Evolutionary conservation across 2,113 vertebrate species (phyloP).

Genomic region (Grus americana): DNA sequence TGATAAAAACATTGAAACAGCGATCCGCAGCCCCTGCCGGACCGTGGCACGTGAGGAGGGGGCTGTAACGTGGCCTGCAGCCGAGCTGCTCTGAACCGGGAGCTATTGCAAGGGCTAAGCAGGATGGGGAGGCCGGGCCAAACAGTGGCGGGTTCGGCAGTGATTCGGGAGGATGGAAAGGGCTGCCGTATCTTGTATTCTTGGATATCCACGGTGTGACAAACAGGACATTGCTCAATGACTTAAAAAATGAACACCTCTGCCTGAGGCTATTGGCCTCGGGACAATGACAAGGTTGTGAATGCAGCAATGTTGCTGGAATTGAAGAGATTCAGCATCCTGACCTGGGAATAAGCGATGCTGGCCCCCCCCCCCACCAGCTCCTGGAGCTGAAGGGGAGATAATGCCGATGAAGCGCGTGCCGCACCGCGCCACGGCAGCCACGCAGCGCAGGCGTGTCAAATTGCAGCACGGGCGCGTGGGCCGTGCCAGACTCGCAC

Average conservation of each 20-base stretch:
- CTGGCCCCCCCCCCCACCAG: slow-evolving; percentile 53
- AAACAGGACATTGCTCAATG: slow-evolving; percentile 37
- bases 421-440: too few species aligned
- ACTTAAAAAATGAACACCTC: slow-evolving; percentile 42
- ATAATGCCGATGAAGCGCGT: slow-evolving; percentile 39
- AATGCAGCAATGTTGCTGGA: slow-evolving; percentile 17
- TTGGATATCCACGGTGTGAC: not conserved
- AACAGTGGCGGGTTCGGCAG: not conserved
- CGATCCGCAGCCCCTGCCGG: not conserved
- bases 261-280: slow-evolving; percentile 15
- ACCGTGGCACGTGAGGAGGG: not conserved
- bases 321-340: slow-evolving; percentile 50
- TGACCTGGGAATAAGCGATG: not conserved
- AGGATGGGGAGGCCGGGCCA: not conserved
- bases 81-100: not conserved
- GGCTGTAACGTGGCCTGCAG: not conserved
- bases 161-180: not conserved
- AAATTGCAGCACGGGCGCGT: not conserved
- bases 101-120: not conserved
- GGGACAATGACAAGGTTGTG: slow-evolving; percentile 44
- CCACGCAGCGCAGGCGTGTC: too few species aligned
- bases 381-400: slow-evolving; percentile 40
- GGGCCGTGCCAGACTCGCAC: not conserved
- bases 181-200: not conserved
- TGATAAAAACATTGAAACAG: not conserved